phyloP scores from a whole-genome alignment of 2,888 invertebrate species.

The Rhamphomyia laevipes region DNA sequence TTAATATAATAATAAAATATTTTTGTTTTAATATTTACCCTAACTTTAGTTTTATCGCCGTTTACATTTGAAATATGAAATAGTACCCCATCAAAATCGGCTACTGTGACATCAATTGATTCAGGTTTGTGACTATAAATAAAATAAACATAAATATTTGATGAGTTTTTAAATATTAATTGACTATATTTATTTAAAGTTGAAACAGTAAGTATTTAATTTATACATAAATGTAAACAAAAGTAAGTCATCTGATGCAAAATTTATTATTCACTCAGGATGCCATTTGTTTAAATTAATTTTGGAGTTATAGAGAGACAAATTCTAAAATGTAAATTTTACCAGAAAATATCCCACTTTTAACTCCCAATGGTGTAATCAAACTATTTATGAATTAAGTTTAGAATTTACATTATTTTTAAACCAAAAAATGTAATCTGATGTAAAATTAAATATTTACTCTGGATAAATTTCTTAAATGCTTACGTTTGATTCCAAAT shows the following conservation, averaged over 20 bases:
- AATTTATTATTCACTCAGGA: background rate
- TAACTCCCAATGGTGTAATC: no score
- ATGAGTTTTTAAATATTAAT: background rate
- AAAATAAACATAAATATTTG: constrained; percentile 30
- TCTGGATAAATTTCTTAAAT: no score
- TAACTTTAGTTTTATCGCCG: constrained; percentile 93
- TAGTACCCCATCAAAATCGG: constrained; percentile 98
- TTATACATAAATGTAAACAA: background rate
- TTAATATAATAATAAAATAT: background rate
- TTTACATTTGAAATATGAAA: constrained; percentile 97
- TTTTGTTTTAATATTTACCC: constrained; percentile 61
- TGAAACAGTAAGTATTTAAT: background rate
- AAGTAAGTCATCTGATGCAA: no score
- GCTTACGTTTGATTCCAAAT: no score
- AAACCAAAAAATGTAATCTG: no score
- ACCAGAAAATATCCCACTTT: no score
- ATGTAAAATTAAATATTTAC: no score
- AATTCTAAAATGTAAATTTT: no score
- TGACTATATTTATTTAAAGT: background rate
- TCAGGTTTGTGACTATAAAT: constrained; percentile 88
- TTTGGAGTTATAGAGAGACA: background rate
- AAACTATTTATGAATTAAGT: no score
- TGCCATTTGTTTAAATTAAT: background rate
- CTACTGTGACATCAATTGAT: constrained; percentile 84
- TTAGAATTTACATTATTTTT: no score